Evolutionary conservation across 2,888 invertebrate species (phyloP).

Genomic region (Gastracanthus pulcherrimus): DNA sequence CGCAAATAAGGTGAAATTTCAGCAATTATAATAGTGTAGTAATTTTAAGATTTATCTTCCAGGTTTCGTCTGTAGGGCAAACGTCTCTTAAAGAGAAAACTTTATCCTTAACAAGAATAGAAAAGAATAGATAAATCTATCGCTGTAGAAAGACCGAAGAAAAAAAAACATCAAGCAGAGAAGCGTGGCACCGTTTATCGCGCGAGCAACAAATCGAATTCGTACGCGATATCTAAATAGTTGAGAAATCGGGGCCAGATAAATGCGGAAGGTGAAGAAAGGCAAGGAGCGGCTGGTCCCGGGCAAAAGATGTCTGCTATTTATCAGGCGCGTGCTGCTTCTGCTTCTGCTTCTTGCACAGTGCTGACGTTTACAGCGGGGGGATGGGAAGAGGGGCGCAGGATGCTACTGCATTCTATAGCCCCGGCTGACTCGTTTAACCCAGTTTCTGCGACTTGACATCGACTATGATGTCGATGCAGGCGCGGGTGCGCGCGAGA

Average conservation of each 20-base stretch:
- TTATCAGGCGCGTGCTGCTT: slow-evolving; percentile 43
- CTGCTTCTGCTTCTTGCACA: background rate
- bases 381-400: background rate
- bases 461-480: slow-evolving; percentile 44
- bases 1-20: background rate
- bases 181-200: background rate
- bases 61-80: background rate
- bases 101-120: background rate
- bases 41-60: background rate
- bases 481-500: background rate
- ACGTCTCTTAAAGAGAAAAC: background rate
- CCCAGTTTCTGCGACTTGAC: slow-evolving; percentile 52
- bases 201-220: slow-evolving; percentile 8
- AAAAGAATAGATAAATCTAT: background rate
- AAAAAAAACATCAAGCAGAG: background rate
- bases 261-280: slow-evolving; percentile 23
- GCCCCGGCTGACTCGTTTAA: slow-evolving; percentile 43
- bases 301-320: slow-evolving; percentile 46
- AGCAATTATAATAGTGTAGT: background rate
- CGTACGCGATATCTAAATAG: slow-evolving; percentile 32
- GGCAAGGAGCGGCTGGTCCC: background rate
- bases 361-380: slow-evolving; percentile 1
- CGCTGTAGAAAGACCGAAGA: background rate
- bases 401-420: background rate
- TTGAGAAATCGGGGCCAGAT: slow-evolving; percentile 25